Base-by-base conservation (phyloP, 1,140 invertebrate genomes). In the Tetramorium simillimum region DNA sequence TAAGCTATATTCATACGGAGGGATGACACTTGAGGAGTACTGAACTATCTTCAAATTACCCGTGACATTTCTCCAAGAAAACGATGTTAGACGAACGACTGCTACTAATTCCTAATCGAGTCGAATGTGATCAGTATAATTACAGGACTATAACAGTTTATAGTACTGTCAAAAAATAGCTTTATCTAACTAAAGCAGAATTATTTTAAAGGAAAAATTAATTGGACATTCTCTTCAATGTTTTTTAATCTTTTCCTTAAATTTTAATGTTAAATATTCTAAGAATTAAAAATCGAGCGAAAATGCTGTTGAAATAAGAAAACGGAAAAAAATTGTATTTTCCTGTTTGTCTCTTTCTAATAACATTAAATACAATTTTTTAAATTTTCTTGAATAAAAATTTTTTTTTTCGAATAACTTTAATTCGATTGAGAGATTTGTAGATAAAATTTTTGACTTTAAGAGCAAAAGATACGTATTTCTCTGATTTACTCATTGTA, bases 1-100 rank as follows among this genome's bases (percentile, higher is more conserved):
- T 33, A 33, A 2, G 28, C 2, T 33, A 2, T 95, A 95, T 85
- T 96, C 96, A 4, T 96, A 96, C 24, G 24, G 24, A 28, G 1
- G 24, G n/a, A n/a, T n/a, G n/a, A n/a, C n/a, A n/a, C n/a, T 2
- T 37, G 12, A 0, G n/a, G 24, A 0, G 1, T 9, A n/a, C 53
- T 90, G 89, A 18, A 67, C 28, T n/a, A 89, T 51, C 16, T n/a
- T 92, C n/a, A 89, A 40, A 3, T 85, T n/a, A 60, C 90, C 90
- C 12, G 53, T 89, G 28, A 90, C 80, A 7, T 88, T 89, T 9
- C 6, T 63, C 4, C 0, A 28, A 0, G 10, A 0, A 14, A 18
- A 40, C 2, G 89, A 51, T 2, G 3, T 24, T 28, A 91, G 58
- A 0, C 9, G 16, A 5, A 88, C 88, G 3, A 60, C 37, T 0